Conservation (phyloP, 1,140 invertebrate species). For the Sogatella furcifera region DNA sequence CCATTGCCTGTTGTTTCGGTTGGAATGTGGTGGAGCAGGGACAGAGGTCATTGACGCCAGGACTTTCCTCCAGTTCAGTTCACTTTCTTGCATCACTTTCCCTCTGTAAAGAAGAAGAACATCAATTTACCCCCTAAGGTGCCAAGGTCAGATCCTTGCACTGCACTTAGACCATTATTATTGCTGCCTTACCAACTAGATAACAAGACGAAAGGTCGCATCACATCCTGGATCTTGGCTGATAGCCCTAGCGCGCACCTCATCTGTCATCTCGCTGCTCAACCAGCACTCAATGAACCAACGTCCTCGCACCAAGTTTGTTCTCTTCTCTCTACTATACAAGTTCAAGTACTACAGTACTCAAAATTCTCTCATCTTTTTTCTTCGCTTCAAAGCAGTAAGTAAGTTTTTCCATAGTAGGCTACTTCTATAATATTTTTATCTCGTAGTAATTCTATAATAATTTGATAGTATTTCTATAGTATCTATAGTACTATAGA, state of each 20-base stretch:
- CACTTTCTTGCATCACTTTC: conserved; percentile 4
- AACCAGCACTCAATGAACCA: not conserved
- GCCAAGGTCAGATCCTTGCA: not conserved
- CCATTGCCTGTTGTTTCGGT: not conserved
- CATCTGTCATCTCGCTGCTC: not conserved
- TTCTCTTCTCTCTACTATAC: too few species aligned
- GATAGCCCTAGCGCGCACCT: not conserved
- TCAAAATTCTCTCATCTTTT: too few species aligned
- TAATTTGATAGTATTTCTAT: too few species aligned
- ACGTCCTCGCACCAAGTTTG: too few species aligned
- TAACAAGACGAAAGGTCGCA: not conserved
- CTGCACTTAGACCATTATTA: not conserved
- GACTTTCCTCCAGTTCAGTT: not conserved
- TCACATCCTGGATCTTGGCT: not conserved
- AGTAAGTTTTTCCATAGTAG: too few species aligned
- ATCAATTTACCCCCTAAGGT: not conserved
- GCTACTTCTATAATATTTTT: too few species aligned
- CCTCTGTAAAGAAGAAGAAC: not conserved
- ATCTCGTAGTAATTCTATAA: too few species aligned
- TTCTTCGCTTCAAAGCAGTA: too few species aligned
- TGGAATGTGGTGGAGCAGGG: not conserved
- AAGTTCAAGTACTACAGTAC: too few species aligned
- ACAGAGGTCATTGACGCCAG: not conserved
- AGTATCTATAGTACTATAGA: too few species aligned
- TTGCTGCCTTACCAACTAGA: not conserved